These are phyloP conservation scores for Anguilla obscura DNA, from an alignment of 2,797 vertebrate genomes.

Conservation along the genomic window DNA sequence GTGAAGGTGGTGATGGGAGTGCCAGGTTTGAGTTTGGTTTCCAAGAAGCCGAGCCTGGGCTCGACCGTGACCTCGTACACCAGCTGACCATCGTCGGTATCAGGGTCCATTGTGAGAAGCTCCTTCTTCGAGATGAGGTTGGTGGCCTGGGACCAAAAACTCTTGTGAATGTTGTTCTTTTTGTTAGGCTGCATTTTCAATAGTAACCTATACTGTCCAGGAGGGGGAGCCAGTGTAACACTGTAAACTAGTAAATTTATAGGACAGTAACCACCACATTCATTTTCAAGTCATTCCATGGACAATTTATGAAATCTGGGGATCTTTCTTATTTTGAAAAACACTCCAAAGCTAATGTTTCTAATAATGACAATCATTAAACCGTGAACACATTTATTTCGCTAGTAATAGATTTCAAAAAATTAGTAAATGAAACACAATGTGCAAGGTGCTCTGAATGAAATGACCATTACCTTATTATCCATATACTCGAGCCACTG, in stretches of 20 bases:
- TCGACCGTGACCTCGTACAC: slow-evolving; percentile 81
- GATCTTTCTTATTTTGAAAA: background rate
- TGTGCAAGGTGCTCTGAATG: background rate
- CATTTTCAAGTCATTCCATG: background rate
- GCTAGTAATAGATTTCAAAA: no score
- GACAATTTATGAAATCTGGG: background rate
- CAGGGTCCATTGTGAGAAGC: slow-evolving; percentile 87
- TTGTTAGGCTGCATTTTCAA: background rate
- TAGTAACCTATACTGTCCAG: slow-evolving; percentile 22
- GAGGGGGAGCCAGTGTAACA: slow-evolving; percentile 43
- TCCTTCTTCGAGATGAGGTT: slow-evolving; percentile 96
- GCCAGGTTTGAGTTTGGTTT: slow-evolving; percentile 85
- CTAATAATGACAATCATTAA: background rate
- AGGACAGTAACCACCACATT: background rate
- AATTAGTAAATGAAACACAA: background rate
- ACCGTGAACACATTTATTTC: background rate
- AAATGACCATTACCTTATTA: slow-evolving; percentile 76
- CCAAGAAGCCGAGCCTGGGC: slow-evolving; percentile 84
- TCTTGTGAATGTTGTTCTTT: background rate
- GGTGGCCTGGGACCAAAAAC: slow-evolving; percentile 74
- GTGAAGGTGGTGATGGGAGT: slow-evolving; percentile 75
- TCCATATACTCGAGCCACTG: slow-evolving; percentile 94
- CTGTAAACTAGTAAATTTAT: background rate
- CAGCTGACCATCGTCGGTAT: slow-evolving; percentile 87
- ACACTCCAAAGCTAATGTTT: background rate